Base-by-base conservation (phyloP, 2,888 invertebrate genomes). In the Ptilodon capucinus region DNA sequence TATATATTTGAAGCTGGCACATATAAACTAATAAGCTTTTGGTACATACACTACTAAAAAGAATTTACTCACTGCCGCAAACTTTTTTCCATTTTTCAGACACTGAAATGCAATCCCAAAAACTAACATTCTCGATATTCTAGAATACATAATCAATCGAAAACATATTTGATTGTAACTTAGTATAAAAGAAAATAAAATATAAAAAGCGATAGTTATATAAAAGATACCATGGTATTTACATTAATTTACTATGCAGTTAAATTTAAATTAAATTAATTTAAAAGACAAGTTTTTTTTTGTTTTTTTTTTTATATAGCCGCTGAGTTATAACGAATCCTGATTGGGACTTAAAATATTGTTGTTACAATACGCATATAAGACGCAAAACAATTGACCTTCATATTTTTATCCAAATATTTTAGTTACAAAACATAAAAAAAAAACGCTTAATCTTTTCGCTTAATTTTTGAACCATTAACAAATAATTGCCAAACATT, bases 31-130 rank as follows among this genome's bases (percentile, higher is more conserved):
- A 84, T 79, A 65, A 65, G 67, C 84, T 60, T 55, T 74, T 75
- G 76, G 76, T 79, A 82, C 61, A 65, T 55, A 62, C 73, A 84
- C 80, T 81, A 84, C 75, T 47, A 51, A 76, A 66, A 75, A 74
- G n/a, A n/a, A 76, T 74, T 86, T 88, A 91, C 90, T 91, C 84
- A 91, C 91, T 90, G 81, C 90, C 90, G 85, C 84, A 90, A 74
- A 90, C 76, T 86, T 86, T 88, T 88, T 89, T 89, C 88, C 88
- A 86, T 79, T 89, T 89, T 61, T 90, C 90, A 82, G 89, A 87
- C 85, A 86, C 88, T 90, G 89, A 88, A 90, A 89, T 83, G 81
- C 85, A 87, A 88, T 84, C 71, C 74, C 79, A 88, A 83, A 84
- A 73, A 72, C 89, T 88, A 88, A 83, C 86, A 86, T 86, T 87